phyloP scores from a whole-genome alignment of 2,797 vertebrate genomes.

The Pipistrellus pygmaeus region DNA sequence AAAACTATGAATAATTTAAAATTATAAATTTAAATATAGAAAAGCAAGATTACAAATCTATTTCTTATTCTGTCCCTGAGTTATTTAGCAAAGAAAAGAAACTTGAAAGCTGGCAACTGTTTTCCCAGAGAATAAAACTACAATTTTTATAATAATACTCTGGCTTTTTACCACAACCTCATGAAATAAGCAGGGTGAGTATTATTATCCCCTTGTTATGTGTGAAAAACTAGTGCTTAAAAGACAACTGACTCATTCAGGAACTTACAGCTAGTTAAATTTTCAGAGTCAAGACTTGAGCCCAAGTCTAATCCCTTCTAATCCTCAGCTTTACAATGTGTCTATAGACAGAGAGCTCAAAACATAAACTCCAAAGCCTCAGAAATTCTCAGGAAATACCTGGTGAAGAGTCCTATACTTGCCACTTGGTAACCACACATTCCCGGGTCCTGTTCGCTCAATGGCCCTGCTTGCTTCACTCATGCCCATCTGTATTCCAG shows the following conservation, averaged over 20 bases:
- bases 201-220: background rate
- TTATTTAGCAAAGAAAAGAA: constrained; percentile 56
- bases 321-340: background rate
- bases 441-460: background rate
- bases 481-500: background rate
- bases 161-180: background rate
- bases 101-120: background rate
- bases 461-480: background rate
- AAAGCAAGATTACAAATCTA: constrained; percentile 22
- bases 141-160: constrained; percentile 65
- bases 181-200: constrained; percentile 36
- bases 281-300: background rate
- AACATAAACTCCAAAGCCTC: background rate
- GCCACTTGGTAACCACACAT: background rate
- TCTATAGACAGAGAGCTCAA: background rate
- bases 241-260: constrained; percentile 14
- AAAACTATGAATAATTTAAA: constrained; percentile 14
- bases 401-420: background rate
- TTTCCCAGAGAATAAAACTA: constrained; percentile 49
- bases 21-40: constrained; percentile 36
- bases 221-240: background rate
- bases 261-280: background rate
- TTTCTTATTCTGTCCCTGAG: constrained; percentile 32
- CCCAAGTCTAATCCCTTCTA: background rate
- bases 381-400: background rate